phyloP scores from a whole-genome alignment of 2,797 vertebrate genomes.

The Neostethus bicornis region DNA sequence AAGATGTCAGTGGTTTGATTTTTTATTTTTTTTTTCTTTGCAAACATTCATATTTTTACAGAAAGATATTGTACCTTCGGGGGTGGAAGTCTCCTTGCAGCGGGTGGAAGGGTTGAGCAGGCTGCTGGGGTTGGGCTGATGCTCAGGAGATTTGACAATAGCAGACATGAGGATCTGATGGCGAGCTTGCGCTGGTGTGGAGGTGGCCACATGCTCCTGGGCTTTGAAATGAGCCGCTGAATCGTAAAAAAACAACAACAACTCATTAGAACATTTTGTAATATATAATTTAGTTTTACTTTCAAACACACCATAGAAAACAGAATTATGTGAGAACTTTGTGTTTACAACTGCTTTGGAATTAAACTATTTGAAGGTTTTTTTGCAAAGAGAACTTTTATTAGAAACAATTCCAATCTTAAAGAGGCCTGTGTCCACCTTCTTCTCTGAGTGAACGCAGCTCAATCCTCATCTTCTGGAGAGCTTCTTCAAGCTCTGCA shows the following conservation, averaged over 20 bases:
- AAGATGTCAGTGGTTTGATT: constrained; percentile 9
- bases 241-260: constrained; percentile 18
- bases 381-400: background rate
- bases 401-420: background rate
- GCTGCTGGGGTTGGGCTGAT: constrained; percentile 94
- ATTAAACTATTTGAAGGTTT: background rate
- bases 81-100: constrained; percentile 92
- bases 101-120: constrained; percentile 92
- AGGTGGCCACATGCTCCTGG: constrained; percentile 88
- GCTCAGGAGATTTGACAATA: constrained; percentile 95
- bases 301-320: constrained; percentile 1
- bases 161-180: constrained; percentile 99
- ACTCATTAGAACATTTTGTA: constrained; percentile 17
- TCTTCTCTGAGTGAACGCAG: constrained; percentile 94
- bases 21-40: constrained; percentile 3
- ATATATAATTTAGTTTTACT: constrained; percentile 4
- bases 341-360: background rate
- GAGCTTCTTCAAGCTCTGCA: constrained; percentile 93
- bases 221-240: constrained; percentile 96
- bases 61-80: constrained; percentile 85
- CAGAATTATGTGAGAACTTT: too few relatives aligned
- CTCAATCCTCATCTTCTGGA: constrained; percentile 98
- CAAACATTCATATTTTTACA: constrained; percentile 4
- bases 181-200: constrained; percentile 92
- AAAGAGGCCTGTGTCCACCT: constrained; percentile 76